Evolutionary conservation across 2,888 invertebrate species (phyloP).

Genomic region (Julus scanicus): DNA sequence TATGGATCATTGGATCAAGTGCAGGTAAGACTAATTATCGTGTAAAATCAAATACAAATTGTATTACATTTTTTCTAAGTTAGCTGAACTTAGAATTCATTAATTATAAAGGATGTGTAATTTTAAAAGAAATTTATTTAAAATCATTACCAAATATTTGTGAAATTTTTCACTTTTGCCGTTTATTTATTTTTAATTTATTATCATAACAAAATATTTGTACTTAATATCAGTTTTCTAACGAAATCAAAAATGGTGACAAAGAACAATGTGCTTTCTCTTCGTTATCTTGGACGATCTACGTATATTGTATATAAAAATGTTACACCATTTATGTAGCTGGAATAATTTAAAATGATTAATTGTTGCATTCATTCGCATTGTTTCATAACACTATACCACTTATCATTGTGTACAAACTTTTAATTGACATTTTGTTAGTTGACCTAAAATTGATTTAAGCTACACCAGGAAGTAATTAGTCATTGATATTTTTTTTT

Average conservation of each 20-base stretch:
- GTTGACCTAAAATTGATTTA: conserved; percentile 41
- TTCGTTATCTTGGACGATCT: background rate
- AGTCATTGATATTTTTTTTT: conserved; percentile 12
- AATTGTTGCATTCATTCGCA: background rate
- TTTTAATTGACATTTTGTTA: background rate
- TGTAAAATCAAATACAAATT: too few species aligned
- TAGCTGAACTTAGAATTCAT: too few species aligned
- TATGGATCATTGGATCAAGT: conserved; percentile 52
- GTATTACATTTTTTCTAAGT: too few species aligned
- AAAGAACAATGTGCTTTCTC: background rate
- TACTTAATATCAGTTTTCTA: background rate
- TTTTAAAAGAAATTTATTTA: too few species aligned
- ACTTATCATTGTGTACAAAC: background rate
- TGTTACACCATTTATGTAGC: background rate
- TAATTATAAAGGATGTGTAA: too few species aligned
- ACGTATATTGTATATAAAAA: background rate
- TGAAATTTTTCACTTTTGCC: background rate
- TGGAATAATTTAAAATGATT: background rate
- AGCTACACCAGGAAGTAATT: background rate
- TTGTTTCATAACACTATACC: background rate
- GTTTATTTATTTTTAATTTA: background rate
- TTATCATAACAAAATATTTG: background rate
- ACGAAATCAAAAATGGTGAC: background rate
- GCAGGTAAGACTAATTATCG: conserved; percentile 44
- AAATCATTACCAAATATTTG: too few species aligned